Conservation (phyloP, 2,113 vertebrate species). For the Greenwoodochromis staneri region DNA sequence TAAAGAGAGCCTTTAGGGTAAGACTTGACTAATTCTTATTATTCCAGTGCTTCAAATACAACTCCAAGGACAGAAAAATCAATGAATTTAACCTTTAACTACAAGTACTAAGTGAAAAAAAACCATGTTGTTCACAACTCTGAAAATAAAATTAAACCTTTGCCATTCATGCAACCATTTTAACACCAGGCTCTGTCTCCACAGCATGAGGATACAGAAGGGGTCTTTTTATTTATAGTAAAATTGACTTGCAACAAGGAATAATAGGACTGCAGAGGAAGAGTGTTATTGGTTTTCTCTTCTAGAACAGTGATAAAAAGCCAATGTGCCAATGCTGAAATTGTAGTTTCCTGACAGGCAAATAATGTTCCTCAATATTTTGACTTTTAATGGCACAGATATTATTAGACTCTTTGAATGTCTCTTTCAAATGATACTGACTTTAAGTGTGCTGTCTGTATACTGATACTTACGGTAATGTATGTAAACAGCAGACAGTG, state of each 20-base stretch:
- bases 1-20: slow-evolving; percentile 11
- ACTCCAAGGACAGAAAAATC: slow-evolving; percentile 8
- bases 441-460: not conserved
- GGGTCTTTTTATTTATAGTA: slow-evolving; percentile 3
- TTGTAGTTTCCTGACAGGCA: not conserved
- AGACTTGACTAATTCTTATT: not conserved
- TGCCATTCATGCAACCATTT: not conserved
- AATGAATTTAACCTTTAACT: slow-evolving; percentile 5
- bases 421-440: not conserved
- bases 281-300: slow-evolving; percentile 3
- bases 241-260: slow-evolving; percentile 2
- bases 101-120: not conserved
- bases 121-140: not conserved
- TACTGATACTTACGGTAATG: not conserved
- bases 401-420: slow-evolving; percentile 15
- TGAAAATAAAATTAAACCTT: not conserved
- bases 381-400: slow-evolving; percentile 4
- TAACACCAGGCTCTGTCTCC: not conserved
- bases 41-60: not conserved
- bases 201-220: not conserved
- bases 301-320: not conserved
- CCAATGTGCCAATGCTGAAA: not conserved
- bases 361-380: slow-evolving; percentile 12
- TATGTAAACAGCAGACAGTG: not conserved
- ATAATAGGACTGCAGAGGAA: not conserved